Percentiles rank a stretch among this genome's conserved stretches.
Evolutionary conservation across 2,113 vertebrate species (phyloP).

Genomic region (Oncorhynchus kisutch): DNA sequence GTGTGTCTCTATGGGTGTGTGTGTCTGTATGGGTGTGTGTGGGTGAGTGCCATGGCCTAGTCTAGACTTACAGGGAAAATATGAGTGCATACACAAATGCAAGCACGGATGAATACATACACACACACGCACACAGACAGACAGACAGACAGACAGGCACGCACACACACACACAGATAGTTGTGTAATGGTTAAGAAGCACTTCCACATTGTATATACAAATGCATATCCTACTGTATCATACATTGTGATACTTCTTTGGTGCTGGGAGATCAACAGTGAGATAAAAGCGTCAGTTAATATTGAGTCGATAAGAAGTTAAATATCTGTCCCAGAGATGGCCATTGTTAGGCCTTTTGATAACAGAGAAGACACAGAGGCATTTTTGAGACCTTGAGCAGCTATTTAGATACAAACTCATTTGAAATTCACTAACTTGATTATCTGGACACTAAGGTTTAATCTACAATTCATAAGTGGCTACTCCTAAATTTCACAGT

Average conservation of each 20-base stretch:
- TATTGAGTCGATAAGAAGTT: constrained; percentile 55
- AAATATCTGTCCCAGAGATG: constrained; percentile 35
- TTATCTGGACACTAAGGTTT: constrained; percentile 11
- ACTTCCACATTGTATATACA: neutral
- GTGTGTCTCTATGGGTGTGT: neutral
- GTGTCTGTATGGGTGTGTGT: no score
- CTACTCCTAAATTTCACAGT: constrained; percentile 55
- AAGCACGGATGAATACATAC: no score
- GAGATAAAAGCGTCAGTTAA: constrained; percentile 52
- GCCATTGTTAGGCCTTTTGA: constrained; percentile 47
- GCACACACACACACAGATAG: neutral
- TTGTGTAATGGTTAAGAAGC: no score
- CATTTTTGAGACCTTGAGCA: neutral
- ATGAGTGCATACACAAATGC: no score
- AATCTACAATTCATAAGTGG: constrained; percentile 40
- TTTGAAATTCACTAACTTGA: neutral
- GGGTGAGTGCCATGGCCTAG: no score
- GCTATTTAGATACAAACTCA: neutral
- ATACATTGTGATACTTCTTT: neutral
- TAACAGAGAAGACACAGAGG: constrained; percentile 35
- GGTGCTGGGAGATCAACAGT: constrained; percentile 30
- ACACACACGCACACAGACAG: no score
- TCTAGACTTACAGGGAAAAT: no score
- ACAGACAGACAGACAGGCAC: neutral
- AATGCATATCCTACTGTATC: no score